Conservation (phyloP, 2,888 invertebrate species). For the Patella depressa region DNA sequence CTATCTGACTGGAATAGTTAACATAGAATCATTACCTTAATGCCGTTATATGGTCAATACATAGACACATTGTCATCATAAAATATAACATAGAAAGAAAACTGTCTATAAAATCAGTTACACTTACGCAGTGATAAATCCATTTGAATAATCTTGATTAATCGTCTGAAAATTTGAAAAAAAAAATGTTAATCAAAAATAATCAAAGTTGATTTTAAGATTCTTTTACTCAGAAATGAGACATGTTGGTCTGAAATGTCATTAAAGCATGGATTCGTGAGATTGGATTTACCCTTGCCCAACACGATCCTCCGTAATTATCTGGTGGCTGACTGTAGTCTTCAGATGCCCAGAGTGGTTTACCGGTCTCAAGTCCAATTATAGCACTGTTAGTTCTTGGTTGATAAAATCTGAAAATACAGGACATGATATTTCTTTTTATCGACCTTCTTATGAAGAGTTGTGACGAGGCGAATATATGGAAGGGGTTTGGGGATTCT, state of each 20-base stretch:
- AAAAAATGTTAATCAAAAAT: too few species aligned
- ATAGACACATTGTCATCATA: too few species aligned
- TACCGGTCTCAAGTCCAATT: background rate
- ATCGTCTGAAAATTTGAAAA: background rate
- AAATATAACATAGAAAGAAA: too few species aligned
- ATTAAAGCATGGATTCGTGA: background rate
- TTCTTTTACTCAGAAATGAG: too few species aligned
- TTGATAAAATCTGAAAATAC: background rate
- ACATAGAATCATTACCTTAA: background rate
- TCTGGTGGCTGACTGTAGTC: constrained; percentile 3
- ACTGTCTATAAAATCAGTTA: too few species aligned
- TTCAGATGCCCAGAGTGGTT: background rate
- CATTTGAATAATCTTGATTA: background rate
- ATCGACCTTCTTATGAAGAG: too few species aligned
- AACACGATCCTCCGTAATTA: constrained; percentile 3
- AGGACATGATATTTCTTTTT: too few species aligned
- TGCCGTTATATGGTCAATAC: too few species aligned
- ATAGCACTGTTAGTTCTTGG: background rate
- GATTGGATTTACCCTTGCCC: background rate
- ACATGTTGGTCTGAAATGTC: too few species aligned
- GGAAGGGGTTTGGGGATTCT: too few species aligned
- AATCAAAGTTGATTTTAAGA: too few species aligned
- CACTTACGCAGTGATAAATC: constrained; percentile 9
- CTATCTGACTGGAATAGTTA: background rate
- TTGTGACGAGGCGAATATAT: too few species aligned